phyloP scores from a whole-genome alignment of 1,140 invertebrate genomes.

The Eueides isabella region DNA sequence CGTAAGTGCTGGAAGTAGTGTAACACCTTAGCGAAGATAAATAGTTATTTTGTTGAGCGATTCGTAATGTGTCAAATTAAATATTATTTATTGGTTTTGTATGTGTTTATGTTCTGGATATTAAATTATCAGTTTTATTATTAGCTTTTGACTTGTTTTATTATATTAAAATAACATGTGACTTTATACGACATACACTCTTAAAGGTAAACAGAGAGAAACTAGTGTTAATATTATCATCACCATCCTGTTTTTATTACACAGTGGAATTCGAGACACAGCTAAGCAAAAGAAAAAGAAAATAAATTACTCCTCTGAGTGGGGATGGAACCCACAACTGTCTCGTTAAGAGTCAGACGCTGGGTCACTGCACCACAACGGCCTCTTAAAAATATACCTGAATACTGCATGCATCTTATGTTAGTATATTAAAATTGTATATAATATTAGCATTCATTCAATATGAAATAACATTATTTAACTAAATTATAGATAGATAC shows the following conservation, averaged over 20 bases:
- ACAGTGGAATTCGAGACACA: too few relatives aligned
- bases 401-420: too few relatives aligned
- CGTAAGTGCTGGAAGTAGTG: background rate
- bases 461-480: background rate
- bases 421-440: too few relatives aligned
- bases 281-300: background rate
- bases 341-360: too few relatives aligned
- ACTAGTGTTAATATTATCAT: too few relatives aligned
- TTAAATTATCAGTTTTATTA: background rate
- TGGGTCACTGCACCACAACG: too few relatives aligned
- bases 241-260: too few relatives aligned
- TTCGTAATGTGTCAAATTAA: background rate
- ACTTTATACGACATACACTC: too few relatives aligned
- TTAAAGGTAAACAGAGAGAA: too few relatives aligned
- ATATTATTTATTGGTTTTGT: background rate
- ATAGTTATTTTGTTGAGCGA: background rate
- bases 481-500: background rate
- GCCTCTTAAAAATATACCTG: too few relatives aligned
- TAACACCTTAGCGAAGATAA: background rate
- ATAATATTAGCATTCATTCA: background rate
- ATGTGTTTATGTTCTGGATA: background rate
- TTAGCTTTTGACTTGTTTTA: background rate
- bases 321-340: too few relatives aligned
- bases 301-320: too few relatives aligned
- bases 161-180: background rate